Evolutionary conservation across 2,113 vertebrate species (phyloP).

Genomic region (Esox niger): DNA sequence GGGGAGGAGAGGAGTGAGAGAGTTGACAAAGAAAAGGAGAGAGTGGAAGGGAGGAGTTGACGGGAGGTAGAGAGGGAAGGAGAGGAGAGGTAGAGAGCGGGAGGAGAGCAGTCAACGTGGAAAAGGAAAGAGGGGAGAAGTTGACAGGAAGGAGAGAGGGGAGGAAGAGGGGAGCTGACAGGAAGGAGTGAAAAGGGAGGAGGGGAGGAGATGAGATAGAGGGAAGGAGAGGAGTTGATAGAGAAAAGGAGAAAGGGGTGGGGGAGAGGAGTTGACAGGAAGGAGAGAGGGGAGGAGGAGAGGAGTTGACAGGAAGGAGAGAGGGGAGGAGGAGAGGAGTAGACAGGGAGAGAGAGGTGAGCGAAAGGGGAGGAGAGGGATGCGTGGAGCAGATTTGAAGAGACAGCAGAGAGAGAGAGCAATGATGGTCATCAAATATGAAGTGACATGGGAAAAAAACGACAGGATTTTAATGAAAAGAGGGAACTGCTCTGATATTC

Average conservation of each 20-base stretch:
- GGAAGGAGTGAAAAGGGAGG: neutral
- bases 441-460: neutral
- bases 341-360: neutral
- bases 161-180: neutral
- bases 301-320: neutral
- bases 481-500: constrained; percentile 11
- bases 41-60: neutral
- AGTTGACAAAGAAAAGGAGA: constrained; percentile 4
- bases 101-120: too few relatives aligned
- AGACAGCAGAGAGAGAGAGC: neutral
- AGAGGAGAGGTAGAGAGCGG: neutral
- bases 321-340: too few relatives aligned
- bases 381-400: neutral
- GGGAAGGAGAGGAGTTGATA: neutral
- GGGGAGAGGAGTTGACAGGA: neutral
- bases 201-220: neutral
- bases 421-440: neutral
- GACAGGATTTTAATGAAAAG: neutral
- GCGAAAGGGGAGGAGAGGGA: neutral
- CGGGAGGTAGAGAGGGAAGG: neutral
- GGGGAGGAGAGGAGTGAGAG: too few relatives aligned
- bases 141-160: neutral
- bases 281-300: neutral
- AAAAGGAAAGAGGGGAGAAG: neutral
- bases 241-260: too few relatives aligned